phyloP scores from a whole-genome alignment of 2,888 invertebrate genomes.

The Ectemnius cavifrons region DNA sequence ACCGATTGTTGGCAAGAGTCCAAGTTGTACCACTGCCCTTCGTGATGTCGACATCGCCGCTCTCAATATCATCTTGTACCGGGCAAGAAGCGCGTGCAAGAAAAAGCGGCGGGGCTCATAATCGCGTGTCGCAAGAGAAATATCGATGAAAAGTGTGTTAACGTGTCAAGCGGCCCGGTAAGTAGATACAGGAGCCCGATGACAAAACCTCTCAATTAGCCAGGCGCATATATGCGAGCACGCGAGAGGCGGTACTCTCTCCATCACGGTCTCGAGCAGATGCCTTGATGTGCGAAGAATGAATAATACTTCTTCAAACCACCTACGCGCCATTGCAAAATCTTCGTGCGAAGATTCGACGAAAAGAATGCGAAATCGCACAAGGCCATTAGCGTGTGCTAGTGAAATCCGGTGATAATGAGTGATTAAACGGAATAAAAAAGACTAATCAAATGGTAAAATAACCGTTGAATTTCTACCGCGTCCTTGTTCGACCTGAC shows the following conservation, averaged over 20 bases:
- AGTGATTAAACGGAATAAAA: too few relatives aligned
- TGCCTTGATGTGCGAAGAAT: not conserved
- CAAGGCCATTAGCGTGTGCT: not conserved
- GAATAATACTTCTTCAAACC: not conserved
- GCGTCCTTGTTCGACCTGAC: too few relatives aligned
- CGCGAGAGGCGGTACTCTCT: not conserved
- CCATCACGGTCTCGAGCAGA: not conserved
- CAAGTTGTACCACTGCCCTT: not conserved
- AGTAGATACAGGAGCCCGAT: conserved; percentile 45
- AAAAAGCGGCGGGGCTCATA: not conserved
- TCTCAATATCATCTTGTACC: not conserved
- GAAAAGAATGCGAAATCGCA: not conserved
- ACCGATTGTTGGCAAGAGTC: too few relatives aligned
- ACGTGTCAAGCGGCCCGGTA: conserved; percentile 43
- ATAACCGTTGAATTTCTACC: too few relatives aligned
- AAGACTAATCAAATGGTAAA: too few relatives aligned
- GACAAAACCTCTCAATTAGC: conserved; percentile 52
- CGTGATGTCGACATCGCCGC: not conserved
- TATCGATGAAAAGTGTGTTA: conserved; percentile 45
- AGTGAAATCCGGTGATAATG: not conserved
- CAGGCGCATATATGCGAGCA: conserved; percentile 19
- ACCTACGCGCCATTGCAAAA: not conserved
- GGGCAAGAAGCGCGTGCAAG: not conserved
- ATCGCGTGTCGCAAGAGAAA: conserved; percentile 23
- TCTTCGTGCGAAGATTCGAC: not conserved